phyloP scores from a whole-genome alignment of 2,888 invertebrate species.

The Podotricha telesiphe region DNA sequence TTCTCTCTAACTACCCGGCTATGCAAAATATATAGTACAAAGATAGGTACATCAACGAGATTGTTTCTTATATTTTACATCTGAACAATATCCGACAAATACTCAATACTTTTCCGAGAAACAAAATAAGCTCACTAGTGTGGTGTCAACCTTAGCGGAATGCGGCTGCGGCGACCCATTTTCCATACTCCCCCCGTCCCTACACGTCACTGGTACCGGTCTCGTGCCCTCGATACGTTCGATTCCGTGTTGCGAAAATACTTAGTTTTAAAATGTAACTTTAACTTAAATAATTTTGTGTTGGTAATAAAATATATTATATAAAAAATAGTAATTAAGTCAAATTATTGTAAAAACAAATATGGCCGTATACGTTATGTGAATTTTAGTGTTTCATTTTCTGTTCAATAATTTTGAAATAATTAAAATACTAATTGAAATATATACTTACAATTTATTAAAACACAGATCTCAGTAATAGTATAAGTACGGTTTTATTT shows the following conservation, averaged over 20 bases:
- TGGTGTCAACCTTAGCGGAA: constrained; percentile 70
- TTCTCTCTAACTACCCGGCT: too few species aligned
- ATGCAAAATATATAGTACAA: too few species aligned
- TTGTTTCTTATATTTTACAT: neutral
- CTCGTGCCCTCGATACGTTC: constrained; percentile 71
- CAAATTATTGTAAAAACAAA: too few species aligned
- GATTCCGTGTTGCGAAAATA: constrained; percentile 69
- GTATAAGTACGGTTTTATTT: too few species aligned
- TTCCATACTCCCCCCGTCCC: constrained; percentile 47
- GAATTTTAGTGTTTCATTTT: too few species aligned
- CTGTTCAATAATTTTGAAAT: too few species aligned
- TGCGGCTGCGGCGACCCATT: constrained; percentile 74
- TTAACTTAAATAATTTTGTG: constrained; percentile 6
- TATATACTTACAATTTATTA: too few species aligned
- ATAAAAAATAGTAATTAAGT: too few species aligned
- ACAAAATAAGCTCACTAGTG: constrained; percentile 47
- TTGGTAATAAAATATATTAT: neutral
- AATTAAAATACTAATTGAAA: too few species aligned
- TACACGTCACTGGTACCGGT: constrained; percentile 62
- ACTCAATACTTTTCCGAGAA: constrained; percentile 30
- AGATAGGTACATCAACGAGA: neutral
- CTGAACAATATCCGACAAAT: constrained; percentile 10
- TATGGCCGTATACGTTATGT: too few species aligned
- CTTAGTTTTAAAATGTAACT: constrained; percentile 22
- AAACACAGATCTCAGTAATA: too few species aligned